phyloP scores from a whole-genome alignment of 2,888 invertebrate genomes.

The Noctua fimbriata region DNA sequence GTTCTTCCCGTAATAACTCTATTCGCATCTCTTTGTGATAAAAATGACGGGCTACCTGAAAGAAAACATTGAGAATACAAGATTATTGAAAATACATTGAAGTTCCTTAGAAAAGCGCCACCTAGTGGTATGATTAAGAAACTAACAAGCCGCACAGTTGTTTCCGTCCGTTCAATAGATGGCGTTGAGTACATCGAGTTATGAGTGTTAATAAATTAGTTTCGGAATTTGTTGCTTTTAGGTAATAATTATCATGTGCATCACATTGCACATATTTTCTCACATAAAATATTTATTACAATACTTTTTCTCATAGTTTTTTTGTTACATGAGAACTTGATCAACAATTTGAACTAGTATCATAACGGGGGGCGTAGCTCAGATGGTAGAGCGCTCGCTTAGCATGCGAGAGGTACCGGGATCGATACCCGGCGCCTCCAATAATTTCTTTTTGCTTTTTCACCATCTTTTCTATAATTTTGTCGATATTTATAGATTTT shows the following conservation, averaged over 20 bases:
- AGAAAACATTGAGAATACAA: conserved; percentile 8
- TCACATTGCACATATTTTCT: not conserved
- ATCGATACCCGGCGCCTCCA: conserved; percentile 91
- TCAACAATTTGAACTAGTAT: not conserved
- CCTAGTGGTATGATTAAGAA: not conserved
- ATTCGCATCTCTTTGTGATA: conserved; percentile 98
- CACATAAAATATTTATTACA: not conserved
- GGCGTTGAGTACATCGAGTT: not conserved
- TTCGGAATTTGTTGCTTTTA: not conserved
- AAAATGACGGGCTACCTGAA: conserved; percentile 96
- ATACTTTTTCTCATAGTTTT: not conserved
- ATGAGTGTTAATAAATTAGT: not conserved
- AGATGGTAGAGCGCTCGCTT: conserved; percentile 91
- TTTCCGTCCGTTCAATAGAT: not conserved
- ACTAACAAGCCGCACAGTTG: accelerated
- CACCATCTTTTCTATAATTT: not conserved
- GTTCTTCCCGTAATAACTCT: conserved; percentile 96
- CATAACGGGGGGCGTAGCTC: conserved; percentile 88
- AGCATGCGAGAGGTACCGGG: conserved; percentile 91
- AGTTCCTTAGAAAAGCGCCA: conserved; percentile 5
- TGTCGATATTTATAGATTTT: no score
- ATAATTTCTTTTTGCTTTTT: conserved; percentile 45
- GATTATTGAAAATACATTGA: not conserved
- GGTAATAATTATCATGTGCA: not conserved
- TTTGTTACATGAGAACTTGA: accelerated